Conservation (phyloP, 2,113 vertebrate species). For the Chaetura pelagica region DNA sequence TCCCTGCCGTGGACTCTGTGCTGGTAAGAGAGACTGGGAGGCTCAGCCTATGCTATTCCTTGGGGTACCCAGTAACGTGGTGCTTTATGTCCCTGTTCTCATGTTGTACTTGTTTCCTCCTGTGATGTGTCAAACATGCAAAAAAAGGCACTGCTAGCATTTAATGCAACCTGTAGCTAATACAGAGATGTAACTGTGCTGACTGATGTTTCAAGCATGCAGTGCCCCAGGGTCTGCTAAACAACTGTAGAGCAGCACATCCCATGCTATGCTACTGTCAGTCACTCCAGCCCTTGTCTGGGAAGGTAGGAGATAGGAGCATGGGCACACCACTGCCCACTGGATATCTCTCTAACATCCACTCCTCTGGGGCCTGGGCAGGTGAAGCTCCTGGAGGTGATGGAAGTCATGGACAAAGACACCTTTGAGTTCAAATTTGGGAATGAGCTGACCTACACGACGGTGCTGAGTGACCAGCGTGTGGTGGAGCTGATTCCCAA, state of each 20-base stretch:
- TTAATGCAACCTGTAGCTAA: not conserved
- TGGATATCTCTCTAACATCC: not conserved
- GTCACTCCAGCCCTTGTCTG: not conserved
- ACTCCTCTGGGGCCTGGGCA: conserved; percentile 33
- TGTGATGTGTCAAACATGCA: not conserved
- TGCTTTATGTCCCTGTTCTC: not conserved
- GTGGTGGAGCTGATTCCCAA: conserved; percentile 90
- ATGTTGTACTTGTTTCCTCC: not conserved
- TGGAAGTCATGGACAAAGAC: conserved; percentile 95
- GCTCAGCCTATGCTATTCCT: not conserved
- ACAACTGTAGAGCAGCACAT: not conserved
- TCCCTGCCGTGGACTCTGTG: conserved; percentile 93
- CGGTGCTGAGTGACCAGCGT: conserved; percentile 88
- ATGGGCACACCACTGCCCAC: not conserved
- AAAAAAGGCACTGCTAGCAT: not conserved
- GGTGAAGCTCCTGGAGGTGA: conserved; percentile 96
- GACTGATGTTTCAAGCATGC: not conserved
- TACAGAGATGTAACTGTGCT: not conserved
- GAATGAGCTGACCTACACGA: conserved; percentile 93
- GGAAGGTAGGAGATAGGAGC: not conserved
- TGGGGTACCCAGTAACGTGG: not conserved
- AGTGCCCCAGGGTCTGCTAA: not conserved
- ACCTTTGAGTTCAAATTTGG: conserved; percentile 97
- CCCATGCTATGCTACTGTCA: not conserved
- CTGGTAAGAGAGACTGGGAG: conserved; percentile 80